phyloP scores from a whole-genome alignment of 1,140 invertebrate genomes.

The Mycetomoellerius zeteki region DNA sequence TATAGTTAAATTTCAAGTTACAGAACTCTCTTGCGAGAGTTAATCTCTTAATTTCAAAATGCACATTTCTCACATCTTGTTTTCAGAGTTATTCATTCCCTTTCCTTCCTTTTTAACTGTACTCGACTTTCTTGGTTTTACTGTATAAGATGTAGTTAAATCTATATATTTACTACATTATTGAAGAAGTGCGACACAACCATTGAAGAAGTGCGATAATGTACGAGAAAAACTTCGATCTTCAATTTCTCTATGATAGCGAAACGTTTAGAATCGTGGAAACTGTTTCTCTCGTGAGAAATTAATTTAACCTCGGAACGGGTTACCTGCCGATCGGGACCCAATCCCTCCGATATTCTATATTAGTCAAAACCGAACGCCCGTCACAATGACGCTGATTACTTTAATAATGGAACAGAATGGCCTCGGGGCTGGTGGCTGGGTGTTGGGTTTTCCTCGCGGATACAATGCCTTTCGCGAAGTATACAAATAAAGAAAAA shows the following conservation, averaged over 20 bases:
- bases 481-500: constrained; percentile 86
- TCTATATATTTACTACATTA: not conserved
- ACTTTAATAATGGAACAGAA: constrained; percentile 85
- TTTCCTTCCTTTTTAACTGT: not conserved
- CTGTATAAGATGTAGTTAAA: not conserved
- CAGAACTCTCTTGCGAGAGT: not conserved
- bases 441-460: constrained; percentile 84
- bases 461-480: constrained; percentile 82
- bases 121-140: not conserved
- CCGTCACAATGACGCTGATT: constrained; percentile 85
- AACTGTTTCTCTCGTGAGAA: not conserved
- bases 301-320: constrained; percentile 6
- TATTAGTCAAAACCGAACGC: constrained; percentile 85
- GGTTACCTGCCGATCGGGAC: constrained; percentile 69
- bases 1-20: not conserved
- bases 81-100: not conserved
- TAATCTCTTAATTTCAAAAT: constrained; percentile 1
- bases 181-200: not conserved
- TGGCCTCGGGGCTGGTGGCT: constrained; percentile 83
- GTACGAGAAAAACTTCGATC: not conserved
- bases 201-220: not conserved
- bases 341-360: constrained; percentile 63
- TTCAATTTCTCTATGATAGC: not conserved
- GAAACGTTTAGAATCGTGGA: not conserved
- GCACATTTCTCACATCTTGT: not conserved